phyloP scores from a whole-genome alignment of 1,140 invertebrate genomes.

The Calycopis cecrops region DNA sequence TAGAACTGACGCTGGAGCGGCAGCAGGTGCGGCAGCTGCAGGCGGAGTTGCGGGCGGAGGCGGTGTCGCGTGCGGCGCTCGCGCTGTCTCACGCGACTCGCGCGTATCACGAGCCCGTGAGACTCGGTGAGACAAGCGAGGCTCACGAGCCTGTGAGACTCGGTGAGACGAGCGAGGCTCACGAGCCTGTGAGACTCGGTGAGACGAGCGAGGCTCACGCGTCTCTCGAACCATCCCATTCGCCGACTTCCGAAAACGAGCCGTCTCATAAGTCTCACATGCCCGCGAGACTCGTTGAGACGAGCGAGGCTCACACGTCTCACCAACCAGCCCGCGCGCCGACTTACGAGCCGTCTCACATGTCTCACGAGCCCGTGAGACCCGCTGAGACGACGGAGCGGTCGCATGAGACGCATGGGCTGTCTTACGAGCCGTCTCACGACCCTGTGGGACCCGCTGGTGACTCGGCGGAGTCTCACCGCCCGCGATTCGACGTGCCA shows the following conservation, averaged over 20 bases:
- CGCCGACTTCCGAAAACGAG: neutral
- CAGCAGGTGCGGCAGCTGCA: slow-evolving; percentile 41
- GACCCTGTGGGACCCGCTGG: neutral
- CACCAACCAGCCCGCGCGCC: neutral
- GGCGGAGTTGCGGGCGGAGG: slow-evolving; percentile 33
- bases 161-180: neutral
- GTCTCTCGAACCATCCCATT: neutral
- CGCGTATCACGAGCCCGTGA: neutral
- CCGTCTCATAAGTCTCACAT: neutral
- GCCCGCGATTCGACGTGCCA: no score
- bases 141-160: neutral
- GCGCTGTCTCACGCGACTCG: neutral
- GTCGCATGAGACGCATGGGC: neutral
- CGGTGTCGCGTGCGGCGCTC: slow-evolving; percentile 27
- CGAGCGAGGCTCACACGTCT: neutral
- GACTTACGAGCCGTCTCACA: neutral
- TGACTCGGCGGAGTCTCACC: no score
- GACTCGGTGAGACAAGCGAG: neutral
- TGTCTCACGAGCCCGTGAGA: neutral
- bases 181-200: neutral
- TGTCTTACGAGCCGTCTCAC: neutral
- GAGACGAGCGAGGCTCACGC: neutral
- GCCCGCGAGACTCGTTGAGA: neutral
- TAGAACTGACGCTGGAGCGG: slow-evolving; percentile 39
- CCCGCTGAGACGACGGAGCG: neutral